Conservation (phyloP, 2,888 invertebrate genomes). For the Drosophila anomalata region DNA sequence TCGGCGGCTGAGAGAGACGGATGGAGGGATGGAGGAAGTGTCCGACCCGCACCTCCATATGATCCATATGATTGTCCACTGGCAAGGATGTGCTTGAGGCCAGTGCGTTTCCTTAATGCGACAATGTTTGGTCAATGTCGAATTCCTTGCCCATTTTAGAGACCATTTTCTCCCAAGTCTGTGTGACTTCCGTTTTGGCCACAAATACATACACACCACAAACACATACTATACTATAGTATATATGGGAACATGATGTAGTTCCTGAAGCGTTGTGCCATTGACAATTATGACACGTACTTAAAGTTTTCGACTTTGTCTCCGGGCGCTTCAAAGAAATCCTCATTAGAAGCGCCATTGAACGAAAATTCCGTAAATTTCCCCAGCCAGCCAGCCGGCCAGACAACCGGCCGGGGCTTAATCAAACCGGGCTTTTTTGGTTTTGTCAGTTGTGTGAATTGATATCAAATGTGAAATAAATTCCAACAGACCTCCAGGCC, state of each 20-base stretch:
- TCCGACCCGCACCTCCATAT: conserved; percentile 10
- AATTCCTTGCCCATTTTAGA: conserved; percentile 46
- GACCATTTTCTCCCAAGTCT: conserved; percentile 6
- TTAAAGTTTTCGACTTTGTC: conserved; percentile 36
- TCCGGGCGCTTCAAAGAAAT: conserved; percentile 22
- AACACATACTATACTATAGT: not conserved
- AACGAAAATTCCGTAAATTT: conserved; percentile 7
- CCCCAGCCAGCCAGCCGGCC: conserved; percentile 1
- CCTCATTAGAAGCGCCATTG: conserved; percentile 30
- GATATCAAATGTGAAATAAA: conserved; percentile 18
- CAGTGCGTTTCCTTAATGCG: conserved; percentile 65
- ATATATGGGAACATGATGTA: not conserved
- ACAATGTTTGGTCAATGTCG: conserved; percentile 61
- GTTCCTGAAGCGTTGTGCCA: conserved; percentile 49
- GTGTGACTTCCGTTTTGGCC: conserved; percentile 41
- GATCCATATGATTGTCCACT: not conserved
- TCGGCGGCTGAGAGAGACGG: not conserved
- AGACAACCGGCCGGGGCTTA: not conserved
- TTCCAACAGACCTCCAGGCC: conserved; percentile 14
- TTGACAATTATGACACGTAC: conserved; percentile 68
- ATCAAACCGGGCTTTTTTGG: conserved; percentile 11
- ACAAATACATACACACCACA: conserved; percentile 6
- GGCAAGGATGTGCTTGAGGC: conserved; percentile 60
- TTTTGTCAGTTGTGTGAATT: conserved; percentile 2
- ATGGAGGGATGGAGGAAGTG: conserved; percentile 15